Base-by-base conservation (phyloP, 2,797 vertebrate species). In the Crenuchus spilurus region DNA sequence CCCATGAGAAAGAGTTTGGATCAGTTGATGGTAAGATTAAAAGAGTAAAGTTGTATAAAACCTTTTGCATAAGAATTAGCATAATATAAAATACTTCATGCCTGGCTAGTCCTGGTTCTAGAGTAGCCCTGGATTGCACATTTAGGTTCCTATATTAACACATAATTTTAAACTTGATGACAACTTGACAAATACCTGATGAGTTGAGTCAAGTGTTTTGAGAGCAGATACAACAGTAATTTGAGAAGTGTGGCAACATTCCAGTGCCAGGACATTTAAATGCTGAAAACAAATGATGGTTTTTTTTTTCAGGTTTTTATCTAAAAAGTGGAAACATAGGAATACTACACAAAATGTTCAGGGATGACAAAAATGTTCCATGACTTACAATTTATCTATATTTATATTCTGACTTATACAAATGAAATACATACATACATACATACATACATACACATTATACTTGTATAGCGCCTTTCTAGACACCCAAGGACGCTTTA, bases 1-100 rank as follows among this genome's bases (percentile, higher is more conserved):
- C 96, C 84, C 97, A 99, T 0, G 96, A 99, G 91, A 98, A 98
- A 84, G 97, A 99, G 85, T 99, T 99, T 84, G 97, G 98, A 77
- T 97, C 96, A 11, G 97, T 99, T 63, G 97, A 99, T 85, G 97
- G 97, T 99, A 92, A 93, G 96, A 64, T 49, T 26, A 20, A n/a
- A n/a, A n/a, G n/a, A n/a, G 16, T 33, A 26, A 39, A 20, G 11
- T 63, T 42, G 7, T 28, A 9, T 8, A n/a, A 42, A n/a, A 5
- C 5, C 13, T 39, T 39, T 37, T 60, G 1, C 1, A n/a, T 18
- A n/a, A 11, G n/a, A 11, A 35, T 58, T 4, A 11, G 31, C 18
- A 35, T 58, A 35, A 33, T 10, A 3, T 54, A n/a, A n/a, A n/a
- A 30, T n/a, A 6, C 6, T 20, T 44, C 3, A n/a, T n/a, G n/a